These are phyloP conservation scores for Catocala sponsa DNA, from an alignment of 2,888 invertebrate species.

Conservation along the genomic window DNA sequence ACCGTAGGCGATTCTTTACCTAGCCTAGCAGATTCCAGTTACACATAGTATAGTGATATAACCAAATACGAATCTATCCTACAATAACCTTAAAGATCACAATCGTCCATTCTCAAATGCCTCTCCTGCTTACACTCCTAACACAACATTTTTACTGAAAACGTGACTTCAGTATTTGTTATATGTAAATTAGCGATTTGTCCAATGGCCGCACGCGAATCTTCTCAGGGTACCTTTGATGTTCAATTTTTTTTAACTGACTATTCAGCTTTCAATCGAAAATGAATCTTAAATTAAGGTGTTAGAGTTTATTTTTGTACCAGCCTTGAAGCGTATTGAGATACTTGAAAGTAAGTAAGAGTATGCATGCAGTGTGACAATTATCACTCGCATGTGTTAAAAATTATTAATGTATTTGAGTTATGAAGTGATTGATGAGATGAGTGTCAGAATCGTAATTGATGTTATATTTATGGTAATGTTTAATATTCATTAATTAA, in stretches of 20 bases:
- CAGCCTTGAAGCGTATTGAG: conserved; percentile 11
- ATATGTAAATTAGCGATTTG: conserved; percentile 88
- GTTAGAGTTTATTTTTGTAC: conserved; percentile 24
- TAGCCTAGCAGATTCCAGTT: too few species aligned
- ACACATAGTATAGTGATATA: background rate
- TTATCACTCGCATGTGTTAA: conserved; percentile 42
- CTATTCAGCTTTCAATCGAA: conserved; percentile 28
- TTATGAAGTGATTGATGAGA: conserved; percentile 26
- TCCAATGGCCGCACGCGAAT: conserved; percentile 65
- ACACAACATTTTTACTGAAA: conserved; percentile 82
- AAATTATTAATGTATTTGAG: conserved; percentile 12
- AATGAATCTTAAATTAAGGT: conserved; percentile 29
- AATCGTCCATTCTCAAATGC: conserved; percentile 45
- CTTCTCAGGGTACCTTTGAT: conserved; percentile 67
- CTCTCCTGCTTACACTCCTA: conserved; percentile 49
- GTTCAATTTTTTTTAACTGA: conserved; percentile 66
- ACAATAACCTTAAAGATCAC: conserved; percentile 46
- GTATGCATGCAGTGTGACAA: conserved; percentile 38
- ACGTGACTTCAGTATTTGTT: conserved; percentile 88
- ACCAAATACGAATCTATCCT: conserved; percentile 34
- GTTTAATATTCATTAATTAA: conserved; percentile 23
- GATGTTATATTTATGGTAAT: conserved; percentile 35
- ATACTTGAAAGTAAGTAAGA: conserved; percentile 18
- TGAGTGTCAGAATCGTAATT: conserved; percentile 3
- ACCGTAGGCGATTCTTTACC: too few species aligned